These are phyloP conservation scores for Enteromius anoplus DNA, from an alignment of 2,797 vertebrate species.

Conservation along the genomic window DNA sequence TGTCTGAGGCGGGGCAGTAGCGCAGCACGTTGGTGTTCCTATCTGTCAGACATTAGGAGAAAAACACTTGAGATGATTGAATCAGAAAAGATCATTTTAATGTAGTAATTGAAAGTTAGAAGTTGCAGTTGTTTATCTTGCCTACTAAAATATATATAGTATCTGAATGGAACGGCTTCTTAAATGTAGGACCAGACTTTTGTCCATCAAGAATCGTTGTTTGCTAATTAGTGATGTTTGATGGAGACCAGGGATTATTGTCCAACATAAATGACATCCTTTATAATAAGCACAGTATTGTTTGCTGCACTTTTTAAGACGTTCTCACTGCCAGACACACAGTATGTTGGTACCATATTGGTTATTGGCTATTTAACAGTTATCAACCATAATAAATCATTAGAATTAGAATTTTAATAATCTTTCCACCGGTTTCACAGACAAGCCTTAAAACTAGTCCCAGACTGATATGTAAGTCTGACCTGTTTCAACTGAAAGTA, in stretches of 20 bases:
- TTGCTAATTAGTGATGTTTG: not conserved
- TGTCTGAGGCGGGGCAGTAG: conserved; percentile 88
- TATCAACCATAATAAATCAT: not conserved
- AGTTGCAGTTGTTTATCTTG: not conserved
- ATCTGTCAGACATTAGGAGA: conserved; percentile 75
- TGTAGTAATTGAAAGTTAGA: not conserved
- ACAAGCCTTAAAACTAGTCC: too few species aligned
- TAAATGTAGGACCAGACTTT: not conserved
- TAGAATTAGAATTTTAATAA: not conserved
- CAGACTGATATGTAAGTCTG: too few species aligned
- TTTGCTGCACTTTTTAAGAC: not conserved
- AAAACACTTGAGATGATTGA: not conserved
- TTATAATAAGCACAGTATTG: not conserved
- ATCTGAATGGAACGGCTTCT: not conserved
- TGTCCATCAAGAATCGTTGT: not conserved
- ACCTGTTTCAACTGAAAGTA: too few species aligned
- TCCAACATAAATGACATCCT: not conserved
- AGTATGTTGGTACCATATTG: not conserved
- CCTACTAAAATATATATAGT: not conserved
- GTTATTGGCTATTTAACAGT: not conserved
- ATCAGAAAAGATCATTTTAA: not conserved
- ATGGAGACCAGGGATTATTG: not conserved
- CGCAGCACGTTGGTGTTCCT: conserved; percentile 90
- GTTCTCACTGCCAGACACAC: not conserved
- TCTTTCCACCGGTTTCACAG: not conserved